Conservation (phyloP, 92 coral and sea anemone species). For the Zoanthus solanderi region DNA sequence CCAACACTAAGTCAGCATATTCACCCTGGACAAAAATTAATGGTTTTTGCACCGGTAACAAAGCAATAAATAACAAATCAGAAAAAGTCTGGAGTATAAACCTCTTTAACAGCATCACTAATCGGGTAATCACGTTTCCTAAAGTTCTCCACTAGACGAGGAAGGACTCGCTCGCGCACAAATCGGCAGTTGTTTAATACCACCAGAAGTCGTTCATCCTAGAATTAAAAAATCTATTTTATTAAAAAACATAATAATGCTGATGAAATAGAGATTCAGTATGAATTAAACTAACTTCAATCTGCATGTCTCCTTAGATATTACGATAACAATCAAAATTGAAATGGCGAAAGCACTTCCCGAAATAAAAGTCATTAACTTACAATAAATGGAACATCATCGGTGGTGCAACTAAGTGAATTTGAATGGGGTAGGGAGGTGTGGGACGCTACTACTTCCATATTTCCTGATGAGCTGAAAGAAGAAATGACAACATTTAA, state of each 20-base stretch:
- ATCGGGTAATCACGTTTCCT: conserved; percentile 78
- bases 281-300: no score
- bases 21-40: neutral
- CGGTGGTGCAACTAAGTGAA: conserved; percentile 9
- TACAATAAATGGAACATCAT: conserved; percentile 31
- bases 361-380: neutral
- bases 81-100: neutral
- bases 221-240: neutral
- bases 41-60: neutral
- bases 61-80: no score
- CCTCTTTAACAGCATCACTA: conserved; percentile 78
- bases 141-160: conserved; percentile 91
- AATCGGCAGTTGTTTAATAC: conserved; percentile 94
- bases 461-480: conserved; percentile 31
- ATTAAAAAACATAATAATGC: neutral
- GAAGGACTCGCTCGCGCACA: conserved; percentile 83
- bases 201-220: conserved; percentile 96
- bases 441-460: conserved; percentile 10
- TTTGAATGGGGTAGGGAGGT: conserved; percentile 24
- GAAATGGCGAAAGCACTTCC: neutral
- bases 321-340: neutral
- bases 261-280: no score
- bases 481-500: no score
- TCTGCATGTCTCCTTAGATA: no score
- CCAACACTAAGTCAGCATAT: no score